A percentile compares a stretch with the other conserved stretches of the same genome.
phyloP scores from a whole-genome alignment of 2,888 invertebrate species.

The Philereme transversata region DNA sequence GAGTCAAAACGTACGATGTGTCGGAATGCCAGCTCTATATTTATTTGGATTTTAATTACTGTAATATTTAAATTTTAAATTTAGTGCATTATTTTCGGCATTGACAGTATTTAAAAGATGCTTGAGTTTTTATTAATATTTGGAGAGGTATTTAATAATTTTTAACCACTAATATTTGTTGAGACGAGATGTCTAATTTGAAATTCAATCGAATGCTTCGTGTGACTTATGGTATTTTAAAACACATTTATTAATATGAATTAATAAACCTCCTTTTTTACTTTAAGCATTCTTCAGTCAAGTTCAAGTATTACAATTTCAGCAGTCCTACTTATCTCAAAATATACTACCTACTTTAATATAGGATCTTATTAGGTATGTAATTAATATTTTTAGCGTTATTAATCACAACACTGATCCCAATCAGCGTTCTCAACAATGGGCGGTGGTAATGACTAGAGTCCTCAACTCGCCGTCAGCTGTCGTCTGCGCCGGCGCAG shows the following conservation, averaged over 20 bases:
- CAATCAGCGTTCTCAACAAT: constrained; percentile 25
- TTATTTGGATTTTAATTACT: constrained; percentile 13
- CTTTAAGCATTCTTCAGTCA: too few species aligned
- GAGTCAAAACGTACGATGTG: constrained; percentile 14
- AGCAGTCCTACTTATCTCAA: too few species aligned
- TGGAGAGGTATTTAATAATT: neutral
- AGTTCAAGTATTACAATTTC: too few species aligned
- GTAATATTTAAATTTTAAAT: constrained; percentile 24
- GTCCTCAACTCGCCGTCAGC: constrained; percentile 60
- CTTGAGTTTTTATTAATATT: constrained; percentile 22
- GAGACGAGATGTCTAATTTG: neutral
- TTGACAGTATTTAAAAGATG: constrained; percentile 17
- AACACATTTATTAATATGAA: too few species aligned
- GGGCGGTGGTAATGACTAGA: constrained; percentile 54
- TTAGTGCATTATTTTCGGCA: constrained; percentile 12
- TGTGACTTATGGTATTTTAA: too few species aligned
- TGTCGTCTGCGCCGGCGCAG: constrained; percentile 71
- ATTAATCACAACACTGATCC: constrained; percentile 9
- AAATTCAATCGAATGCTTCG: too few species aligned
- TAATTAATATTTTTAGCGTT: neutral
- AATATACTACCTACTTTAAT: too few species aligned
- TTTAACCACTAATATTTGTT: neutral
- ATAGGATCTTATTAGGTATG: too few species aligned
- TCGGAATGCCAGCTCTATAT: constrained; percentile 20
- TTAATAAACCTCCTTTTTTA: too few species aligned